These are phyloP conservation scores for Gymnarchus niloticus DNA, from an alignment of 2,113 vertebrate genomes.

Conservation along the genomic window DNA sequence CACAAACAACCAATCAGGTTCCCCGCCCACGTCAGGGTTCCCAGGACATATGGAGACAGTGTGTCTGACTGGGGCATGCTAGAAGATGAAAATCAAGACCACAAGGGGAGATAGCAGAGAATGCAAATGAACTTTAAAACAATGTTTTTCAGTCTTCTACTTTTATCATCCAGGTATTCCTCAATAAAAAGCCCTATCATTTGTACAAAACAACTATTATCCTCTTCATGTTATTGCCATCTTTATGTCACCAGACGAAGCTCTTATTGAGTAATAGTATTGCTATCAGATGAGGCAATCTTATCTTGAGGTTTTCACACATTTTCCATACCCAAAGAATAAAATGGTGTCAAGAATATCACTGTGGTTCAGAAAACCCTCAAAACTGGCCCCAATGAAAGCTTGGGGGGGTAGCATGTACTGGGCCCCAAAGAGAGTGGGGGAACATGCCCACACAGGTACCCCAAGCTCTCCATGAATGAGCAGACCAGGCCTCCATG, in stretches of 20 bases:
- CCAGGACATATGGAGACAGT: constrained; percentile 31
- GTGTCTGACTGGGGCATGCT: constrained; percentile 33
- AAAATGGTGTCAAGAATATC: not conserved
- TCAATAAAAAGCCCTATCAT: not conserved
- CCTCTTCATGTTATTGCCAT: not conserved
- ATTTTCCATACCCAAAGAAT: not conserved
- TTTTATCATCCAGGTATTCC: not conserved
- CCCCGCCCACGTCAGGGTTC: constrained; percentile 19
- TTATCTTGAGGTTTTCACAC: not conserved
- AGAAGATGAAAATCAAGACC: constrained; percentile 31
- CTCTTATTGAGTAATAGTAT: not conserved
- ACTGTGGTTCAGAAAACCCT: too few relatives aligned
- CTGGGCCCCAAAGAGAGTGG: not conserved
- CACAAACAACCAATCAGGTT: not conserved
- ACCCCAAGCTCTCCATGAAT: not conserved
- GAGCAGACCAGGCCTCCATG: not conserved
- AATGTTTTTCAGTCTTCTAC: not conserved
- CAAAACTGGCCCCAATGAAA: too few relatives aligned
- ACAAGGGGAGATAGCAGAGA: not conserved
- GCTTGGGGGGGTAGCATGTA: not conserved
- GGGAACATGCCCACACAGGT: not conserved
- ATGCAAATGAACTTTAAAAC: not conserved
- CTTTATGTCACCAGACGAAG: not conserved
- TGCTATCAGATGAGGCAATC: not conserved
- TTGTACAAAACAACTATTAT: too few relatives aligned